Conservation (phyloP, 1,140 invertebrate species). For the Drosophila pachea region DNA sequence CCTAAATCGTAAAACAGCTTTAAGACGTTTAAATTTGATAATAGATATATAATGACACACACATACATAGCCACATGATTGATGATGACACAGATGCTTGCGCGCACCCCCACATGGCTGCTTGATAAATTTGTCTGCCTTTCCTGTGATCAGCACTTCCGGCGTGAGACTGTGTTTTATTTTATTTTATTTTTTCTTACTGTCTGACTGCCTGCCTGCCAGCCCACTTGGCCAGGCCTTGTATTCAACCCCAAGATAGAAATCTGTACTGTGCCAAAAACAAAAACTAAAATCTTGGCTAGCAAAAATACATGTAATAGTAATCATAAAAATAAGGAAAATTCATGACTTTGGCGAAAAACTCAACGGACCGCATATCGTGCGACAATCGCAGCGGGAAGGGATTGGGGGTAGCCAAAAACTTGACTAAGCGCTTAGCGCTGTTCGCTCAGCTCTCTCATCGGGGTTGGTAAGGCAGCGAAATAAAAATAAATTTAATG, state of each 20-base stretch:
- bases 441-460: slow-evolving; percentile 35
- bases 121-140: slow-evolving; percentile 75
- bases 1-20: slow-evolving; percentile 22
- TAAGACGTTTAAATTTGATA: slow-evolving; percentile 13
- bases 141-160: slow-evolving; percentile 77
- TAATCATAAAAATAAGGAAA: slow-evolving; percentile 74
- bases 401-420: slow-evolving; percentile 2
- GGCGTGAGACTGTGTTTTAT: slow-evolving; percentile 43
- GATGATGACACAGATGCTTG: slow-evolving; percentile 37
- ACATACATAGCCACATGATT: slow-evolving; percentile 44
- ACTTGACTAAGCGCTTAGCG: slow-evolving; percentile 49
- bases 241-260: slow-evolving; percentile 46
- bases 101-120: slow-evolving; percentile 41
- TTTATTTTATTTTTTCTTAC: slow-evolving; percentile 5
- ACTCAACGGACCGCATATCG: slow-evolving; percentile 67
- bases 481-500: slow-evolving; percentile 78
- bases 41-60: slow-evolving; percentile 10
- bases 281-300: slow-evolving; percentile 62
- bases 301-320: slow-evolving; percentile 58
- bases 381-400: slow-evolving; percentile 35
- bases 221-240: slow-evolving; percentile 1
- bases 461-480: slow-evolving; percentile 46
- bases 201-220: slow-evolving; percentile 21
- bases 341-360: slow-evolving; percentile 72
- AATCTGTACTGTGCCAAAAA: slow-evolving; percentile 52